A percentile compares a stretch with the other conserved stretches of the same genome.
Conservation (phyloP, 2,888 invertebrate genomes). For the Laspeyria flexula region DNA sequence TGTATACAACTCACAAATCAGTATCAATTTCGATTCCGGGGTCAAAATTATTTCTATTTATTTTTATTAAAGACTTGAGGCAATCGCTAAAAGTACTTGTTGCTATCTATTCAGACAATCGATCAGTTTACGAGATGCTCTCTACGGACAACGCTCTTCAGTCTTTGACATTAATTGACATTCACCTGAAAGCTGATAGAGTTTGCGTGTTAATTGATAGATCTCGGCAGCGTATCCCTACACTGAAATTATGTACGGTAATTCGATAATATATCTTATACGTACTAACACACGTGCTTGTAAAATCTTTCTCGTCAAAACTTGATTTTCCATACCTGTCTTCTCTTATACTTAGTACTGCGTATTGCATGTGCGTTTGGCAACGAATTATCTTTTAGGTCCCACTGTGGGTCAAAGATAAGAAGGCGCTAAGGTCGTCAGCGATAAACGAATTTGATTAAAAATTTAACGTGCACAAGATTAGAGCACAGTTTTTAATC, state of each 20-base stretch:
- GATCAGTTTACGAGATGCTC: slow-evolving; percentile 46
- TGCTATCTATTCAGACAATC: slow-evolving; percentile 42
- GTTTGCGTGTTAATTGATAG: slow-evolving; percentile 77
- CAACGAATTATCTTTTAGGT: slow-evolving; percentile 35
- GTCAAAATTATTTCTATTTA: slow-evolving; percentile 5
- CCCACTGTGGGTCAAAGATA: slow-evolving; percentile 48
- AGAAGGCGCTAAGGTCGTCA: slow-evolving; percentile 49
- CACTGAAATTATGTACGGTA: slow-evolving; percentile 45
- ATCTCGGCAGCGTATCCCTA: slow-evolving; percentile 63
- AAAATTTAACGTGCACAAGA: slow-evolving; percentile 67
- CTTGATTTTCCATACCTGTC: slow-evolving; percentile 8
- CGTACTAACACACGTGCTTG: not conserved
- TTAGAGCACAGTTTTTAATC: slow-evolving; percentile 80
- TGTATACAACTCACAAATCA: slow-evolving; percentile 7
- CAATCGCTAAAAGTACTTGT: slow-evolving; percentile 35
- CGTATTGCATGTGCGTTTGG: slow-evolving; percentile 16
- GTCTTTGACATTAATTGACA: slow-evolving; percentile 74
- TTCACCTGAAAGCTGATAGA: slow-evolving; percentile 74
- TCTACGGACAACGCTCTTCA: slow-evolving; percentile 54
- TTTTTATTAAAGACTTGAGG: slow-evolving; percentile 12
- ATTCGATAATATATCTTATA: slow-evolving; percentile 26
- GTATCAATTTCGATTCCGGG: slow-evolving; percentile 8
- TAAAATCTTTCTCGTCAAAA: slow-evolving; percentile 3
- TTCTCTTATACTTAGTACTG: not conserved
- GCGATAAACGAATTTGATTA: slow-evolving; percentile 67